Evolutionary conservation across 2,113 vertebrate genomes (phyloP).

Genomic region (Sciurus niger): DNA sequence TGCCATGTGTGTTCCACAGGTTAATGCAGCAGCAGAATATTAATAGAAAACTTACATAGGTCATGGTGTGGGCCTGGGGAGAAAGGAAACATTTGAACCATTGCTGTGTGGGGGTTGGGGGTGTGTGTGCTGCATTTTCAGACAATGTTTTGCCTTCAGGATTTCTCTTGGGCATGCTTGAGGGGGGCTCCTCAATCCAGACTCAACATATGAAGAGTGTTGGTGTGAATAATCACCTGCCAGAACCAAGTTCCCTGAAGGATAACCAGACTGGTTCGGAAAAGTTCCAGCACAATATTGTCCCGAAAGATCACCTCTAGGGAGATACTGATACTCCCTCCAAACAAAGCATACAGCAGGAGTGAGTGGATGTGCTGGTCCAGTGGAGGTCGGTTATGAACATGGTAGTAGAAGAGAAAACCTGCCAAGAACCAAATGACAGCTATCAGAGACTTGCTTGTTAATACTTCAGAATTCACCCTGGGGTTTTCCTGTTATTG

Average conservation of each 20-base stretch:
- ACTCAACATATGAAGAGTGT: not conserved
- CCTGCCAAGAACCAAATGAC: constrained; percentile 82
- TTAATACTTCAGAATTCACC: not conserved
- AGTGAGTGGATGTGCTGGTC: constrained; percentile 96
- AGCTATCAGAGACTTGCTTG: not conserved
- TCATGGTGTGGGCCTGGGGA: too few relatives aligned
- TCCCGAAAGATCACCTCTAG: constrained; percentile 92
- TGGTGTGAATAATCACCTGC: constrained; percentile 90
- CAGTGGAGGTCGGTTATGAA: constrained; percentile 91
- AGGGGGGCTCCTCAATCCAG: too few relatives aligned
- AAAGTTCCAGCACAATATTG: constrained; percentile 92
- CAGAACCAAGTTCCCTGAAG: constrained; percentile 98
- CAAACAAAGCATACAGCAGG: constrained; percentile 92
- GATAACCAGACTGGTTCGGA: constrained; percentile 91
- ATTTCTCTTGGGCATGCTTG: not conserved
- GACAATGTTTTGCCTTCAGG: not conserved
- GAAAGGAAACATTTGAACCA: not conserved
- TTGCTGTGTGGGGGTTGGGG: not conserved
- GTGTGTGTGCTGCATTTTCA: not conserved
- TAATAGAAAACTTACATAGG: not conserved
- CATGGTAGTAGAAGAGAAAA: constrained; percentile 95
- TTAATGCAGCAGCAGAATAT: not conserved
- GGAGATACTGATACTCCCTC: constrained; percentile 85
- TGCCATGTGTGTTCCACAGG: not conserved
- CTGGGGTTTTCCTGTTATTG: too few relatives aligned